Conservation (phyloP, 1,140 invertebrate genomes). For the Diorhabda carinulata region DNA sequence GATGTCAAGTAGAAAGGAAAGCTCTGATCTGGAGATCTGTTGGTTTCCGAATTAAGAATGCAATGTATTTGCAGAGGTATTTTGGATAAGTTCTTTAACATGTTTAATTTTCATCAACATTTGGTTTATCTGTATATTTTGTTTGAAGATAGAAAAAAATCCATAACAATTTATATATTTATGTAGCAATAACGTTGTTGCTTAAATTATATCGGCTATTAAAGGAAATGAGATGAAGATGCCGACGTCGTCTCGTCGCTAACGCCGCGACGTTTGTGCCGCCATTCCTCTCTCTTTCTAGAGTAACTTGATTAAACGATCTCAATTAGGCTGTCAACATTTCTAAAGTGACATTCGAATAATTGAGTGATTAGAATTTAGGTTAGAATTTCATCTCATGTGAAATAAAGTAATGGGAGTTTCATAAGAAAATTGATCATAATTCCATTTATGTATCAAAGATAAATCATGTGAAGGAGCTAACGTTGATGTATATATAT, state of each 20-base stretch:
- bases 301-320: neutral
- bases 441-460: too few relatives aligned
- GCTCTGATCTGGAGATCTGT: too few relatives aligned
- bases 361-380: constrained; percentile 3
- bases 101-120: too few relatives aligned
- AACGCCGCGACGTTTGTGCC: neutral
- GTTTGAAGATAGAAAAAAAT: too few relatives aligned
- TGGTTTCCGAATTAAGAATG: too few relatives aligned
- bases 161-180: too few relatives aligned
- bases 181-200: neutral
- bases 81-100: too few relatives aligned
- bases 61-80: too few relatives aligned
- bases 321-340: constrained; percentile 2
- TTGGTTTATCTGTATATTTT: too few relatives aligned
- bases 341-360: neutral
- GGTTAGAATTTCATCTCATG: neutral
- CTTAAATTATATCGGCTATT: neutral
- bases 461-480: too few relatives aligned
- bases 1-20: too few relatives aligned
- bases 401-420: neutral
- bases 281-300: constrained; percentile 1
- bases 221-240: neutral
- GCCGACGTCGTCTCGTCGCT: neutral
- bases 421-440: neutral
- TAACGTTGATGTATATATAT: too few relatives aligned